Conservation (phyloP, 2,888 invertebrate species). For the Drosophila differens region DNA sequence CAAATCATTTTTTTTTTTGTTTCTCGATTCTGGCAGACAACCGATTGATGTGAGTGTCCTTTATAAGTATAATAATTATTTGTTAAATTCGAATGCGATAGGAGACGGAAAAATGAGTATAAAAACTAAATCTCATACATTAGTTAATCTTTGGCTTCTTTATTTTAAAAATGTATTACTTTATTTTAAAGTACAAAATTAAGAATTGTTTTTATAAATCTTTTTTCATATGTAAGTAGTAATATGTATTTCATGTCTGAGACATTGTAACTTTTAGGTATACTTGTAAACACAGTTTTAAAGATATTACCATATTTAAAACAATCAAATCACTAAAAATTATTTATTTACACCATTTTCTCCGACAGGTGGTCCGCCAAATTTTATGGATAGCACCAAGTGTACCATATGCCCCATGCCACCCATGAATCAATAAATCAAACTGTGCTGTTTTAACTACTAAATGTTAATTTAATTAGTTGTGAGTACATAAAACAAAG, state of each 20-base stretch:
- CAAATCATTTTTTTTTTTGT: not conserved
- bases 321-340: not conserved
- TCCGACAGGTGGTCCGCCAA: constrained; percentile 73
- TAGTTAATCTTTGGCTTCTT: not conserved
- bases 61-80: not conserved
- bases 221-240: not conserved
- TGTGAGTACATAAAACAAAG: constrained; percentile 52
- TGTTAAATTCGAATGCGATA: not conserved
- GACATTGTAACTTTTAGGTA: not conserved
- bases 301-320: not conserved
- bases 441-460: constrained; percentile 72
- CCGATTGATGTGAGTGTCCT: not conserved
- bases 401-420: constrained; percentile 83
- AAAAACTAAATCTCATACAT: not conserved
- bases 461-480: constrained; percentile 70
- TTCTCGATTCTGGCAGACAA: not conserved
- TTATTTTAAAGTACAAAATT: not conserved
- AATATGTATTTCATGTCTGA: not conserved
- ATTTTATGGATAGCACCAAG: constrained; percentile 80
- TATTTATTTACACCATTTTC: constrained; percentile 4
- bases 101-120: not conserved
- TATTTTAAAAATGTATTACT: not conserved
- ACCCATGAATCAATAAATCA: constrained; percentile 83
- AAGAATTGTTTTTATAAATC: not conserved
- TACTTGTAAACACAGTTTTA: not conserved